Evolutionary conservation across 2,797 vertebrate genomes (phyloP).

Genomic region (Sebastes wilsoni): DNA sequence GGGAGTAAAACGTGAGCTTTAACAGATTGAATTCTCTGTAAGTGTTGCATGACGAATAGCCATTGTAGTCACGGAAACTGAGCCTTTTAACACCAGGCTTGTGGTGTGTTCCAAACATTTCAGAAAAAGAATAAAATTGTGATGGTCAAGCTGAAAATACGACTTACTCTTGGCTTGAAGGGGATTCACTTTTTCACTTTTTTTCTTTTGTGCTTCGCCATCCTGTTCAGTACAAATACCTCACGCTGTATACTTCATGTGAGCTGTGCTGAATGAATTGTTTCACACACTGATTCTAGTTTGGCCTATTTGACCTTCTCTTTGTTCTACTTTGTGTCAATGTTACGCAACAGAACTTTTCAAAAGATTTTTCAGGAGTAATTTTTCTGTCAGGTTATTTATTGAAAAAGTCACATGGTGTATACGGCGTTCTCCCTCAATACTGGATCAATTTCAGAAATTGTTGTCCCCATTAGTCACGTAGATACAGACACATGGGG

Average conservation of each 20-base stretch:
- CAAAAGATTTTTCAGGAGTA: neutral
- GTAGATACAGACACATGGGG: too few species aligned
- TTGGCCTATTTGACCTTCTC: neutral
- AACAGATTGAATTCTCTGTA: neutral
- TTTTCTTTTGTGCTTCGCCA: neutral
- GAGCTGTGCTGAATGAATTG: neutral
- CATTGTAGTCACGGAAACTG: neutral
- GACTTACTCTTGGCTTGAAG: neutral
- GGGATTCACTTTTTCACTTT: neutral
- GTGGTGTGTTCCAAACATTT: too few species aligned
- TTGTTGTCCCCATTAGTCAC: neutral
- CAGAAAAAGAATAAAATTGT: too few species aligned
- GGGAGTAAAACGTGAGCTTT: neutral
- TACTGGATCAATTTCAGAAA: neutral
- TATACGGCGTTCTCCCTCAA: neutral
- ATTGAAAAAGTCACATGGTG: slow-evolving; percentile 28
- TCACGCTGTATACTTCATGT: neutral
- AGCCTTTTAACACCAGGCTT: neutral
- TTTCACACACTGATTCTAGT: neutral
- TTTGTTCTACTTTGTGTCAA: neutral
- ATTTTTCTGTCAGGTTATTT: slow-evolving; percentile 13
- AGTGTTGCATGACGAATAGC: neutral
- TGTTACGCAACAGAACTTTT: slow-evolving; percentile 22
- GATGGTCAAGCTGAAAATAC: neutral
- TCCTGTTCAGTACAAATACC: neutral